Conservation (phyloP, 2,888 invertebrate species). For the Plebejus argus region DNA sequence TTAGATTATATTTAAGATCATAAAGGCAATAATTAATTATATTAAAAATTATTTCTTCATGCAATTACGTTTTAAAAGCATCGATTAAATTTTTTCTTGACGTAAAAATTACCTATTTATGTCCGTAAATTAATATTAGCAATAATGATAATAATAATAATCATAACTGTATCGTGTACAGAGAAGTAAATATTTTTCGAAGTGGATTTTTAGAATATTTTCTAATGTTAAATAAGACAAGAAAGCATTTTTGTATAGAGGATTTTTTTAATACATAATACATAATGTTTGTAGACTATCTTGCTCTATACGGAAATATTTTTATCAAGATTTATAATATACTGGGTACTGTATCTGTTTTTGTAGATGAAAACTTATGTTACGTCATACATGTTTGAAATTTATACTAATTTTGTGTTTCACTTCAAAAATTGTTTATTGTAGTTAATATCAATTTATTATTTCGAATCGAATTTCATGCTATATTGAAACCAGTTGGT, state of each 20-base stretch:
- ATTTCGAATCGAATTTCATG: not conserved
- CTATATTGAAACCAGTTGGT: conserved; percentile 5
- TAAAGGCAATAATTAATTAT: not conserved
- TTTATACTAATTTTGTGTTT: not conserved
- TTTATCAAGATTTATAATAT: not conserved
- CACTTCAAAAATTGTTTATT: not conserved
- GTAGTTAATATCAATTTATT: conserved; percentile 6
- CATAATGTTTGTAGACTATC: not conserved
- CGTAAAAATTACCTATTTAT: not conserved
- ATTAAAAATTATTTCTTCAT: not conserved
- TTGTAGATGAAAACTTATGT: too few species aligned
- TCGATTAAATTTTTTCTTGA: too few species aligned
- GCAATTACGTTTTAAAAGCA: too few species aligned
- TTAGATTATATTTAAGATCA: not conserved
- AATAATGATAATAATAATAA: not conserved
- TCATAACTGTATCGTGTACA: not conserved
- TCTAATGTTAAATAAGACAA: not conserved
- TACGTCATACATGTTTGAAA: too few species aligned
- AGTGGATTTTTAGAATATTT: not conserved
- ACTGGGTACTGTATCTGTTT: too few species aligned
- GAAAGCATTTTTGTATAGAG: not conserved
- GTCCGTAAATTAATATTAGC: not conserved
- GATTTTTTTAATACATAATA: too few species aligned
- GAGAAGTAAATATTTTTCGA: not conserved
- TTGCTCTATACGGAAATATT: not conserved